A percentile compares a stretch with the other conserved stretches of the same genome.
Evolutionary conservation across 2,888 invertebrate genomes (phyloP).

Genomic region (Hanleya hanleyi): DNA sequence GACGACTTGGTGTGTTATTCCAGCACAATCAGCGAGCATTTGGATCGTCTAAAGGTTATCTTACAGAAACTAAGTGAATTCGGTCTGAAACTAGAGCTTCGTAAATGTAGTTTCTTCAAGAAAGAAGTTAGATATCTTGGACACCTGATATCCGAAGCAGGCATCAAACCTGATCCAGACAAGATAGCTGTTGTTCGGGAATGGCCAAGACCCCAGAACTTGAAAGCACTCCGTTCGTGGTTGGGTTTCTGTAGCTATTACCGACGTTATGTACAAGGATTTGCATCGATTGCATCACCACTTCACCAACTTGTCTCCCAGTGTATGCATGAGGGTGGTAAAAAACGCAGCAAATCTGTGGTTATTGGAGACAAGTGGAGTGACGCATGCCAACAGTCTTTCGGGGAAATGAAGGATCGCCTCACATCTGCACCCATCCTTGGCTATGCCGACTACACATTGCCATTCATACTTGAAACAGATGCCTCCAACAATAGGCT

Average conservation of each 20-base stretch:
- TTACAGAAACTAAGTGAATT: conserved; percentile 7
- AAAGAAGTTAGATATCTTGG: not conserved
- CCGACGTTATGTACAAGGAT: conserved; percentile 6
- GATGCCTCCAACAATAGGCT: conserved; percentile 3
- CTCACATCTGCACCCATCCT: conserved; percentile 9
- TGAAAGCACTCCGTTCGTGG: conserved; percentile 12
- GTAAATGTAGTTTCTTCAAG: conserved; percentile 5
- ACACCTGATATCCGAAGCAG: no score
- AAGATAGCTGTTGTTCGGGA: no score
- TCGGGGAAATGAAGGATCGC: not conserved
- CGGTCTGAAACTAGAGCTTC: conserved; percentile 8
- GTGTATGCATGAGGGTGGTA: not conserved
- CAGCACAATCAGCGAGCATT: not conserved
- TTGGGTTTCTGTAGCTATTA: conserved; percentile 5
- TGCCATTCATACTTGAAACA: conserved; percentile 6
- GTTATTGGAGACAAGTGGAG: conserved; percentile 2
- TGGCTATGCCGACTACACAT: not conserved
- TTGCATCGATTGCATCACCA: conserved; percentile 1
- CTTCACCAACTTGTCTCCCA: not conserved
- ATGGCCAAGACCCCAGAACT: not conserved
- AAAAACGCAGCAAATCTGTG: not conserved
- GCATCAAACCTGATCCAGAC: no score
- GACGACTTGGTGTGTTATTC: conserved; percentile 9
- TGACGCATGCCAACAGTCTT: not conserved
- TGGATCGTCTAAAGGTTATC: not conserved